Conservation (phyloP, 2,113 vertebrate genomes). For the Microcebus lehilahytsara region DNA sequence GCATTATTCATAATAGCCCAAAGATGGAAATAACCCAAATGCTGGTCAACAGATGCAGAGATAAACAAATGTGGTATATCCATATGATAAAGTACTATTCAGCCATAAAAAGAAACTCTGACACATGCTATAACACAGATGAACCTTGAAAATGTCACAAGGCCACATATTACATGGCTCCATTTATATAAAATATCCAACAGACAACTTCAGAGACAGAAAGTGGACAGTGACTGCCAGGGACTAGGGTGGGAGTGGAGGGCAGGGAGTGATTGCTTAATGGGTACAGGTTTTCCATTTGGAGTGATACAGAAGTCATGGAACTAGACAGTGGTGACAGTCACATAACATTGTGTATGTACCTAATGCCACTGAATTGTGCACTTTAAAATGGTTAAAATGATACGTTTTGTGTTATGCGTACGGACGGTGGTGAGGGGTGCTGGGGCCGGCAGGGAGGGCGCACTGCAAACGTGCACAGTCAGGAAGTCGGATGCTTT, state of each 20-base stretch:
- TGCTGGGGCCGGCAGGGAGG: background rate
- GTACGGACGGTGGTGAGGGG: background rate
- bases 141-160: background rate
- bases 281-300: background rate
- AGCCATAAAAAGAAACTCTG: background rate
- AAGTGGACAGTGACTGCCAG: background rate
- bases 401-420: background rate
- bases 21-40: background rate
- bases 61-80: background rate
- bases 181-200: background rate
- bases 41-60: background rate
- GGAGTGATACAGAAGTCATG: background rate
- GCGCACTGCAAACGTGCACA: rapidly evolving
- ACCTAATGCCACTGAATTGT: background rate
- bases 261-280: background rate
- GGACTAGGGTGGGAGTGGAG: no score
- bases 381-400: background rate
- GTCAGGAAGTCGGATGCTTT: background rate
- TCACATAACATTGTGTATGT: background rate
- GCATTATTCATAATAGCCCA: background rate
- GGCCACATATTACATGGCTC: background rate
- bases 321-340: background rate
- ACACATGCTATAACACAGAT: background rate
- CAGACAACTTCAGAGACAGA: background rate
- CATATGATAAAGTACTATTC: background rate